A percentile compares a stretch with the other conserved stretches of the same genome.
Conservation (phyloP, 2,797 vertebrate genomes). For the Taeniopygia guttata region DNA sequence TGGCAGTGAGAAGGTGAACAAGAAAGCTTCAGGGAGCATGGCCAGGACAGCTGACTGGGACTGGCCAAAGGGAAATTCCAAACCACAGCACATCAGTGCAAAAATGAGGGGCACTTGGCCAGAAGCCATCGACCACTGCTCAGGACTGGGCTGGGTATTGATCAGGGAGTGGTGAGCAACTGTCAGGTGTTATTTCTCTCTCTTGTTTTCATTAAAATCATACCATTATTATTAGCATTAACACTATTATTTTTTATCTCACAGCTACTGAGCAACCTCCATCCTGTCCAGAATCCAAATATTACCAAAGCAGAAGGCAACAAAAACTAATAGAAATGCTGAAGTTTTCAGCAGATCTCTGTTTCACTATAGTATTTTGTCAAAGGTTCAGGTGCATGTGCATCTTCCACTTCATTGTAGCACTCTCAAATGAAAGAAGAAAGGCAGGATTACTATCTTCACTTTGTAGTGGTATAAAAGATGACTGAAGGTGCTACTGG, state of each 20-base stretch:
- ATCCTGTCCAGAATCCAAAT: not conserved
- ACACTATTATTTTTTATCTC: not conserved
- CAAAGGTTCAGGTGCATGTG: not conserved
- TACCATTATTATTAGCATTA: not conserved
- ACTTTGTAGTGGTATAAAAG: not conserved
- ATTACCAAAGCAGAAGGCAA: not conserved
- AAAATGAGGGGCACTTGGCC: not conserved
- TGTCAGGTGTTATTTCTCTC: not conserved
- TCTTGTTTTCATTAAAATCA: not conserved
- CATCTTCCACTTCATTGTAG: not conserved
- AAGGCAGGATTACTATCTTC: not conserved
- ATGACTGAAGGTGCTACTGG: not conserved
- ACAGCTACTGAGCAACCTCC: not conserved
- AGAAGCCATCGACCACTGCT: rapidly evolving
- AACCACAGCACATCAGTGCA: rapidly evolving
- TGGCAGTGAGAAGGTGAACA: not conserved
- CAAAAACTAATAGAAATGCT: not conserved
- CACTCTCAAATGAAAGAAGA: not conserved
- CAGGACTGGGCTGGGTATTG: not conserved
- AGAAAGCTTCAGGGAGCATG: not conserved
- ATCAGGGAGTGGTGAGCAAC: not conserved
- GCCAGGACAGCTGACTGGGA: not conserved
- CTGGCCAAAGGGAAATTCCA: not conserved
- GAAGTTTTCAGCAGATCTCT: not conserved
- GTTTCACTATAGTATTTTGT: not conserved